Conservation (phyloP, 30 jellyfish, hydroid and myxozoan species). For the Cassiopea andromeda region DNA sequence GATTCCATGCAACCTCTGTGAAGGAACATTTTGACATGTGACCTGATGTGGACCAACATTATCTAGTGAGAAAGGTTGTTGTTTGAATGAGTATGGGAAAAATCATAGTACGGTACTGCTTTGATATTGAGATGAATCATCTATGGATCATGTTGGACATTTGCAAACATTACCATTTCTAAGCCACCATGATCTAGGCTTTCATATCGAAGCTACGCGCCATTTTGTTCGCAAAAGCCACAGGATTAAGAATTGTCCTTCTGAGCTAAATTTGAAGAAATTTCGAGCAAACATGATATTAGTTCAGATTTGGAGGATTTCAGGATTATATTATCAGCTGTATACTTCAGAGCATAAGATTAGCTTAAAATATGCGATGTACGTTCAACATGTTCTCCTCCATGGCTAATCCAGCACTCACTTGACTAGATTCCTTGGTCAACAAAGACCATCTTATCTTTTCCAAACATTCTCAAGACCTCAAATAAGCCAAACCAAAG, state of each 20-base stretch:
- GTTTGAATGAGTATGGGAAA: conserved; percentile 47
- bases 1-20: background rate
- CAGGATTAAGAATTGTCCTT: conserved; percentile 45
- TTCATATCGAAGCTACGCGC: conserved; percentile 55
- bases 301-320: conserved; percentile 60
- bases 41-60: conserved; percentile 3
- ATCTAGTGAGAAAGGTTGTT: conserved; percentile 17
- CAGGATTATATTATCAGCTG: conserved; percentile 58
- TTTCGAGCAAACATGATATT: conserved; percentile 59
- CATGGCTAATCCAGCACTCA: conserved; percentile 46
- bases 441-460: conserved; percentile 55
- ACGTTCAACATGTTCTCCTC: conserved; percentile 19
- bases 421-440: conserved; percentile 62
- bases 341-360: conserved; percentile 51
- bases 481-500: conserved; percentile 55
- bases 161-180: conserved; percentile 52
- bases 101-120: conserved; percentile 39
- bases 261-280: conserved; percentile 61
- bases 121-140: conserved; percentile 58
- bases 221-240: conserved; percentile 63
- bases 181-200: conserved; percentile 55
- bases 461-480: conserved; percentile 70
- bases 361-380: conserved; percentile 48
- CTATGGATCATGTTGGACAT: conserved; percentile 41
- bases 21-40: conserved; percentile 22